These are phyloP conservation scores for Cataglyphis albicans DNA, from an alignment of 2,888 invertebrate genomes.

Conservation along the genomic window DNA sequence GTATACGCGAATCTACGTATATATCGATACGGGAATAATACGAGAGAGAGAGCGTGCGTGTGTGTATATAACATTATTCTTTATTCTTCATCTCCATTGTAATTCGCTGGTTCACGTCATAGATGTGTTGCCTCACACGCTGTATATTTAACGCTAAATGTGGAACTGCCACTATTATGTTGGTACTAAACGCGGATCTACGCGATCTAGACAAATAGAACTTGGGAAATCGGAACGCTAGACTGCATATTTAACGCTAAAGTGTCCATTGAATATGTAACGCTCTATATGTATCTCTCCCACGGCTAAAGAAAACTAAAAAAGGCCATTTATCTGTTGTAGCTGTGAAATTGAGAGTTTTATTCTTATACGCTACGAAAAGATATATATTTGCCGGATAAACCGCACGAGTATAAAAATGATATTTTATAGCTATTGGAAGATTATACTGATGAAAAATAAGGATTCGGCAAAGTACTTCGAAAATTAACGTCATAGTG, in stretches of 20 bases:
- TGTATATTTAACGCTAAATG: constrained; percentile 20
- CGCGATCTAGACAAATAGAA: not conserved
- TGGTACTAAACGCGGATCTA: not conserved
- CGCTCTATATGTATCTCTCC: not conserved
- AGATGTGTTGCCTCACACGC: not conserved
- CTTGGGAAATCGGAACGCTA: not conserved
- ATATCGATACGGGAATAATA: not conserved
- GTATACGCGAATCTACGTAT: not conserved
- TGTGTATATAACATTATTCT: constrained; percentile 22
- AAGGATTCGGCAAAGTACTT: constrained; percentile 1
- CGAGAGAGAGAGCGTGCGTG: not conserved
- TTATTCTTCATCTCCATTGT: constrained; percentile 3
- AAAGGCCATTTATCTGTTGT: not conserved
- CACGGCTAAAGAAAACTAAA: constrained; percentile 8
- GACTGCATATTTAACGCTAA: not conserved
- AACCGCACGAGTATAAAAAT: constrained; percentile 7
- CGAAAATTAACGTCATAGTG: constrained; percentile 34
- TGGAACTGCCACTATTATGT: not conserved
- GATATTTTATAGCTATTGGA: not conserved
- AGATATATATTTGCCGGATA: not conserved
- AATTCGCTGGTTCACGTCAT: constrained; percentile 10
- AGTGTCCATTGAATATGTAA: not conserved
- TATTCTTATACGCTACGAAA: not conserved
- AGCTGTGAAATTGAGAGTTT: not conserved
- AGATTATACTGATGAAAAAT: constrained; percentile 23